These are phyloP conservation scores for Eilema sororculum DNA, from an alignment of 2,888 invertebrate genomes.

Conservation along the genomic window DNA sequence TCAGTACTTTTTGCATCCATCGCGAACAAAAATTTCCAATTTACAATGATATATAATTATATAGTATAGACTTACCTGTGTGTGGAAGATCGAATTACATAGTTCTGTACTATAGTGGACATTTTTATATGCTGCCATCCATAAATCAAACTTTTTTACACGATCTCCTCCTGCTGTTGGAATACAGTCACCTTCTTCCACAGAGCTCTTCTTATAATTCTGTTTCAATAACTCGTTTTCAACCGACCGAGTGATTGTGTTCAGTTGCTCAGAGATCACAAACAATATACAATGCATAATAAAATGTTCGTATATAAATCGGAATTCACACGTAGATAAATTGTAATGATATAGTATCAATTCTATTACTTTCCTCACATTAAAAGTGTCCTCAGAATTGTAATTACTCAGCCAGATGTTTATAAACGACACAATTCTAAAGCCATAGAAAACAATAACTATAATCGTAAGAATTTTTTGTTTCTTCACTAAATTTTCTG, in stretches of 20 bases:
- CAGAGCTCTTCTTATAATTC: neutral
- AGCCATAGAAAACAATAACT: neutral
- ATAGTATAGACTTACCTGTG: no score
- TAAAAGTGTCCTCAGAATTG: neutral
- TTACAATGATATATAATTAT: no score
- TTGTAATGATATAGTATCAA: conserved; percentile 19
- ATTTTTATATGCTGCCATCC: conserved; percentile 54
- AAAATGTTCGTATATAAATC: conserved; percentile 53
- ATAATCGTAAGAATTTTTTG: conserved; percentile 19
- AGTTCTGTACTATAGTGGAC: conserved; percentile 50
- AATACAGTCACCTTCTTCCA: neutral
- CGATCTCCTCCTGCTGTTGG: neutral
- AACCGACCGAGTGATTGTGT: conserved; percentile 45
- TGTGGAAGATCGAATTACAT: conserved; percentile 52
- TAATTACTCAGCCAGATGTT: neutral
- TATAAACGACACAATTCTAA: neutral
- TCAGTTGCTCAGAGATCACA: conserved; percentile 54
- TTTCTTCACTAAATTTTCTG: conserved; percentile 23
- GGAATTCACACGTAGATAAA: conserved; percentile 39
- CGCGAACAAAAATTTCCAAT: no score
- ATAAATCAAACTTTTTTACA: conserved; percentile 48
- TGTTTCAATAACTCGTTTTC: conserved; percentile 23
- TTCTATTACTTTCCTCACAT: neutral
- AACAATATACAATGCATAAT: conserved; percentile 45
- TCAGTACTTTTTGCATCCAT: no score